Evolutionary conservation across 2,113 vertebrate species (phyloP).

Genomic region (Anser brachyrhynchus): DNA sequence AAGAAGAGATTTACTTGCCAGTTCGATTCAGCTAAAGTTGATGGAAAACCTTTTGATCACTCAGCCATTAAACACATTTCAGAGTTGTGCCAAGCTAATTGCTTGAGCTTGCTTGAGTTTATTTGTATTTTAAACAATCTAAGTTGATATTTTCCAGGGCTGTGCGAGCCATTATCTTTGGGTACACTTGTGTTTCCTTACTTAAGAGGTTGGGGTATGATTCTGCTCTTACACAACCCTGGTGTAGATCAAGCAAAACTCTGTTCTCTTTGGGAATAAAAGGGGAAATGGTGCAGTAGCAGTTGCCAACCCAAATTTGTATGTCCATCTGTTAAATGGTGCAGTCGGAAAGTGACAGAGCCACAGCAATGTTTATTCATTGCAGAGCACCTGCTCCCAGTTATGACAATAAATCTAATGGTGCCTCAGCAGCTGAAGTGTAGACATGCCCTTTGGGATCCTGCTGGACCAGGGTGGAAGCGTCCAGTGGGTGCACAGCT

Average conservation of each 20-base stretch:
- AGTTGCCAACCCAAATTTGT: conserved; percentile 41
- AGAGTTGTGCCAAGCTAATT: conserved; percentile 63
- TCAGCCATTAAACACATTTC: conserved; percentile 73
- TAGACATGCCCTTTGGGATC: conserved; percentile 34
- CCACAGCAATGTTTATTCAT: conserved; percentile 23
- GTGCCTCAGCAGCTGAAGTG: conserved; percentile 5
- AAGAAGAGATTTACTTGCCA: conserved; percentile 73
- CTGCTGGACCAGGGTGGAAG: not conserved
- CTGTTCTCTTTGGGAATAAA: not conserved
- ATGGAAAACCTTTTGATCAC: conserved; percentile 75
- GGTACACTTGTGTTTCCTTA: not conserved
- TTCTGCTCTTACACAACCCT: not conserved
- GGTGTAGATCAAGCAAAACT: not conserved
- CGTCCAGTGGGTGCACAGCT: not conserved
- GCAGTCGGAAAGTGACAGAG: conserved; percentile 49
- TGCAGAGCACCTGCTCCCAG: conserved; percentile 39
- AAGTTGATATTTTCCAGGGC: conserved; percentile 21
- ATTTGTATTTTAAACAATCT: conserved; percentile 57
- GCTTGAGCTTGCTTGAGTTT: conserved; percentile 53
- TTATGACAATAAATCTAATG: conserved; percentile 41
- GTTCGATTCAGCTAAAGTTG: conserved; percentile 72
- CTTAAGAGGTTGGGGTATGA: not conserved
- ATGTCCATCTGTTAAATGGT: conserved; percentile 40
- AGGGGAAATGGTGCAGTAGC: not conserved
- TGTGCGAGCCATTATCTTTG: not conserved